Percentiles rank a stretch among this genome's conserved stretches.
phyloP scores from a whole-genome alignment of 2,797 vertebrate species.

The Sylvilagus floridanus region DNA sequence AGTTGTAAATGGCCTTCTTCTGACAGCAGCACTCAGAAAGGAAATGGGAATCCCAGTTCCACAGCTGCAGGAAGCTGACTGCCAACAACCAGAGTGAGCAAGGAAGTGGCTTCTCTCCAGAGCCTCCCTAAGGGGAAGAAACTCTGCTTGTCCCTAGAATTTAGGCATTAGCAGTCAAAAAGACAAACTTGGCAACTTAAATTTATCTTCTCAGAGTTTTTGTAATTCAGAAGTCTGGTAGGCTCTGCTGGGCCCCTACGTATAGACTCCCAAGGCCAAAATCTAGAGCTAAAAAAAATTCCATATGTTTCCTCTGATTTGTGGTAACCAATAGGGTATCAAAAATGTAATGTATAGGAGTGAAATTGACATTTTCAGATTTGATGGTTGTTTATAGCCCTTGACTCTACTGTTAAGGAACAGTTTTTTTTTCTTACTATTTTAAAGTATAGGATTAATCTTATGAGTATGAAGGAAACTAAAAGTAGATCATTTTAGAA shows the following conservation, averaged over 20 bases:
- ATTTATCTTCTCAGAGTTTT: background rate
- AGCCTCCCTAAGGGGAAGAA: background rate
- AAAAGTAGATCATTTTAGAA: no score
- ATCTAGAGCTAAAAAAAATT: background rate
- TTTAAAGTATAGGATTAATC: no score
- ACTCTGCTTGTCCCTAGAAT: background rate
- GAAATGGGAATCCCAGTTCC: background rate
- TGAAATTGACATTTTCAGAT: no score
- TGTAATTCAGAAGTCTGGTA: background rate
- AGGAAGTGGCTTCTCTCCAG: background rate
- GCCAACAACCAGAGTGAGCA: background rate
- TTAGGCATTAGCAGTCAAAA: background rate
- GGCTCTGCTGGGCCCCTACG: background rate
- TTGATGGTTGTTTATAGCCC: no score
- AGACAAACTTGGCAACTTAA: background rate
- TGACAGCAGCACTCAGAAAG: background rate
- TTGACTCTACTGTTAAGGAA: no score
- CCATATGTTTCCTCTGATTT: no score
- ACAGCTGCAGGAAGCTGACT: background rate
- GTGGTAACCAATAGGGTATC: no score
- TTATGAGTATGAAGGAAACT: no score
- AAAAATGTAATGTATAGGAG: no score
- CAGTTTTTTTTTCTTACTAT: no score
- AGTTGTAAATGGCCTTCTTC: background rate
- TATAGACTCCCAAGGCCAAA: background rate